These are phyloP conservation scores for Diplolepis rosae DNA, from an alignment of 2,888 invertebrate genomes.

Conservation along the genomic window DNA sequence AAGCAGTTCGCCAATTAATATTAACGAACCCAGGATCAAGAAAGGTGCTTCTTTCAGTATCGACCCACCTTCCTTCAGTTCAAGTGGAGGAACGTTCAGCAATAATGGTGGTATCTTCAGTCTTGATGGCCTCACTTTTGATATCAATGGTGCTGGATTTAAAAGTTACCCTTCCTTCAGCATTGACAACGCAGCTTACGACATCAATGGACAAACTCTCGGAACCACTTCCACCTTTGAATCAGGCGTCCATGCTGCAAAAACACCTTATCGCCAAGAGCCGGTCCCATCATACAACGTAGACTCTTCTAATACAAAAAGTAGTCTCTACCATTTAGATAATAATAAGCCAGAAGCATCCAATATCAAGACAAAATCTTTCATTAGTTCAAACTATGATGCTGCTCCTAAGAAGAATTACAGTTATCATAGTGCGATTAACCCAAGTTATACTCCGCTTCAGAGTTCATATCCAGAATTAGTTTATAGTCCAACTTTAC, in stretches of 20 bases:
- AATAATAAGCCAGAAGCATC: neutral
- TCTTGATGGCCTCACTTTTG: neutral
- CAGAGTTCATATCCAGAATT: neutral
- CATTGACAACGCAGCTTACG: neutral
- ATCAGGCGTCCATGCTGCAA: neutral
- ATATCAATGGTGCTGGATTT: neutral
- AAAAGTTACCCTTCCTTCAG: neutral
- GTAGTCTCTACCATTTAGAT: neutral
- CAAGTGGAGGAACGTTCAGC: neutral
- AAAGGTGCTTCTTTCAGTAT: neutral
- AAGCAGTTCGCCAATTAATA: neutral
- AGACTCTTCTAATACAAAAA: neutral
- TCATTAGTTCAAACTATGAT: neutral
- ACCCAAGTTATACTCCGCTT: neutral
- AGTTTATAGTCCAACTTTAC: neutral
- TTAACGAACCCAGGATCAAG: neutral
- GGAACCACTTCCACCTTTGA: neutral
- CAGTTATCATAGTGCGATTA: neutral
- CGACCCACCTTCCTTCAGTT: slow-evolving; percentile 2
- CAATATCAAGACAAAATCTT: neutral
- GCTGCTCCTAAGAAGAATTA: neutral
- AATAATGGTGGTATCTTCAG: neutral
- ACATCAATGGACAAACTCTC: neutral
- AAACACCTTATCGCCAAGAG: neutral
- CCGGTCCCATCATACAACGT: neutral